Evolutionary conservation across 2,888 invertebrate species (phyloP), one percentile per base, ranked within the genome.

Genomic region (Eremobia ochroleuca): DNA sequence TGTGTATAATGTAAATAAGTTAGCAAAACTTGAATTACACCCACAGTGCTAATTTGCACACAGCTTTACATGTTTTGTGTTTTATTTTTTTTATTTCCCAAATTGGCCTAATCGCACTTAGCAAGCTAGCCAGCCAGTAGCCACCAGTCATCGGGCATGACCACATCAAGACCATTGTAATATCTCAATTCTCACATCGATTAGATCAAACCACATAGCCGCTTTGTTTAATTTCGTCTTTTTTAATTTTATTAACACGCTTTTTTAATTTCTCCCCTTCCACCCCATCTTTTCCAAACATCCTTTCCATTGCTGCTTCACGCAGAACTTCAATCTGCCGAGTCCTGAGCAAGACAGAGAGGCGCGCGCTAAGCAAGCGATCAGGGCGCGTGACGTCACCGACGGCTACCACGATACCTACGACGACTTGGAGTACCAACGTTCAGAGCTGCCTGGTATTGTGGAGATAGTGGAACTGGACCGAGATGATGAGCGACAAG

Each of bases 221-320:
- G 94, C 94, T 94, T 95, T 91, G 90, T 93, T 94, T 94, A 93
- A 94, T 94, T 91, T 92, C 69, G 81, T 87, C 92, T 92, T 87
- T 93, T 95, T 95, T 95, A 93, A 94, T 96, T 96, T 95, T 95
- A 97, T 97, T 97, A 97, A 97, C 97, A 96, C 95, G 96, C 97
- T 97, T 97, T 97, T 97, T 97, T 97, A 95, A 96, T 95, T 96
- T 96, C 91, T 94, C 93, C 95, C 93, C 91, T 88, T 90, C 95
- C 90, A 90, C 93, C 95, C 93, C 79, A 92, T 94, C 95, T 94
- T 93, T 92, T 92, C 95, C 94, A 92, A 93, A 90, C 83, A 88
- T 92, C 94, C 94, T 90, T 91, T 93, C 94, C 93, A 82, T 92
- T 90, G 93, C 92, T 93, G 95, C 93, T 94, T 94, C 93, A 93